Conservation (phyloP, 2,113 vertebrate genomes). For the Cathartes aura region DNA sequence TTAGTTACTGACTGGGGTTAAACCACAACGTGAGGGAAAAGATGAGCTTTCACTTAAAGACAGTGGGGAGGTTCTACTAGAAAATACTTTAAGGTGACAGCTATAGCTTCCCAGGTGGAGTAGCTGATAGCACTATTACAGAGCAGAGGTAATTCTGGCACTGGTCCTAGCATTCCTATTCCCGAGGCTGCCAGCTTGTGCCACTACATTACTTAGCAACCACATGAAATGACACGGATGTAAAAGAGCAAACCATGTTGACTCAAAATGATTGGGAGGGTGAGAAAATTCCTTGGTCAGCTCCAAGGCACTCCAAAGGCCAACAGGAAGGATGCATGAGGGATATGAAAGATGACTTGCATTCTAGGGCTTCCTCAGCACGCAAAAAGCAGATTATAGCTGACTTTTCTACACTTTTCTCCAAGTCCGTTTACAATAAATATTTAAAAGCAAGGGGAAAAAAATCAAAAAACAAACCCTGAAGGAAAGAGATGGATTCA, state of each 20-base stretch:
- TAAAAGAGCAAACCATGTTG: not conserved
- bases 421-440: conserved; percentile 25
- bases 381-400: not conserved
- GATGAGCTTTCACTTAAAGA: not conserved
- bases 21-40: not conserved
- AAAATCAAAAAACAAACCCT: not conserved
- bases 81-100: not conserved
- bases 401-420: conserved; percentile 13
- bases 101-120: not conserved
- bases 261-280: not conserved
- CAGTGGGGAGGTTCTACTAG: not conserved
- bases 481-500: conserved; percentile 16
- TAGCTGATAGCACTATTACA: not conserved
- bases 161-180: not conserved
- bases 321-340: not conserved
- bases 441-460: conserved; percentile 29
- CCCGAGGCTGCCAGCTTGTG: not conserved
- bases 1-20: not conserved
- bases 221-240: not conserved
- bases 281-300: not conserved
- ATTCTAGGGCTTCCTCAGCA: not conserved
- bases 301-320: not conserved
- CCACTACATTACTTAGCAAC: not conserved
- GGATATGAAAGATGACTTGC: not conserved
- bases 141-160: conserved; percentile 17